These are phyloP conservation scores for Neostethus bicornis DNA, from an alignment of 2,797 vertebrate genomes.

Conservation along the genomic window DNA sequence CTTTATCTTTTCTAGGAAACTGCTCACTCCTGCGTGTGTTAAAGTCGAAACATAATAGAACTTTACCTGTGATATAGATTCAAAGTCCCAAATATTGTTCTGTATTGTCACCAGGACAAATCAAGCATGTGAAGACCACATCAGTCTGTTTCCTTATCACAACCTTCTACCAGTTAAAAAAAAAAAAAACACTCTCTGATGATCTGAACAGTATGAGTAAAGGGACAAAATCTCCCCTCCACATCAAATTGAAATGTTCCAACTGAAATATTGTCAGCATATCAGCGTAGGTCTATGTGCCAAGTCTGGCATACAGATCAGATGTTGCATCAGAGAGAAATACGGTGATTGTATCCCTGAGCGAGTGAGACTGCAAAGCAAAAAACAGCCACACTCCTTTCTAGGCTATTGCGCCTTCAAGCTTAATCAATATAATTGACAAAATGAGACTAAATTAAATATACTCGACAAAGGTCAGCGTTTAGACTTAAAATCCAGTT, in stretches of 20 bases:
- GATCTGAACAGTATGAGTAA: constrained; percentile 53
- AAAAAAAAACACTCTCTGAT: constrained; percentile 66
- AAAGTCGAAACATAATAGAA: constrained; percentile 60
- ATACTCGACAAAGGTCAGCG: constrained; percentile 5
- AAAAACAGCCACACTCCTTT: constrained; percentile 29
- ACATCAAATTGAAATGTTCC: constrained; percentile 79
- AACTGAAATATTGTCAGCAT: constrained; percentile 74
- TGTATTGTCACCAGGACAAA: constrained; percentile 71
- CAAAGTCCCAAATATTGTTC: constrained; percentile 62
- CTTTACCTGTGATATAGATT: constrained; percentile 53
- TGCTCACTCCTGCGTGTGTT: constrained; percentile 41
- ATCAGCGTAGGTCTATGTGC: constrained; percentile 58
- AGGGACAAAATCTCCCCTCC: constrained; percentile 66
- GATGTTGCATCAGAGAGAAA: constrained; percentile 60
- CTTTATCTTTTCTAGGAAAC: constrained; percentile 62
- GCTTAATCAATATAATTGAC: constrained; percentile 33
- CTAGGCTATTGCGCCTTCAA: constrained; percentile 23
- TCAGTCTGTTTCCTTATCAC: constrained; percentile 73
- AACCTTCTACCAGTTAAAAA: constrained; percentile 49
- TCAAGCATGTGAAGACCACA: constrained; percentile 62
- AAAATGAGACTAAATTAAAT: constrained; percentile 7
- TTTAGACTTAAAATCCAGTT: constrained; percentile 3
- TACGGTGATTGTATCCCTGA: constrained; percentile 39
- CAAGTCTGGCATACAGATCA: constrained; percentile 65
- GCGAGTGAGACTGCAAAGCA: constrained; percentile 38